Base-by-base conservation (phyloP, 2,888 invertebrate species). In the Stenoptilia bipunctidactyla region DNA sequence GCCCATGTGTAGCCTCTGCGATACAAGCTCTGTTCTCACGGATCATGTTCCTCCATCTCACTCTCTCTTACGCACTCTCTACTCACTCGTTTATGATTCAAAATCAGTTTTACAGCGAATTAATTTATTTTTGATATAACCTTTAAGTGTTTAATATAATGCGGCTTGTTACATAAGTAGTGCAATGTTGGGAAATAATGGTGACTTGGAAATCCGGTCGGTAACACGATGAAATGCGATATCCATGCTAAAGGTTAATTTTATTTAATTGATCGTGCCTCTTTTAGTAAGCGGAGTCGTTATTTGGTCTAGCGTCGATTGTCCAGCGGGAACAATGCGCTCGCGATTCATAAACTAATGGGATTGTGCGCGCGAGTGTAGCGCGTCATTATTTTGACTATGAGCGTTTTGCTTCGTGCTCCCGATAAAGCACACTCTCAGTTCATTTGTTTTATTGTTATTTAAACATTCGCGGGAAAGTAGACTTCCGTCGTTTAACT, bases 291-390 rank as follows among this genome's bases (percentile, higher is more conserved):
- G 58, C 50, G 52, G 71, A 72, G 58, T 57, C 60, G 58, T 68
- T 82, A 82, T 80, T 80, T 82, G 73, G 80, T 82, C 80, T 82
- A 80, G 73, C 67, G 51, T 56, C 72, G 70, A 75, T 74, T 76
- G 79, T 77, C 74, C 69, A 39, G 55, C 44, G 48, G 50, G 54
- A 75, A 82, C 80, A 80, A 82, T 80, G 52, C 54, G 61, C 49
- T 59, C 44, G 58, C 63, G 68, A 80, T 80, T 80, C 76, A 76
- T 77, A 72, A 71, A 74, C 72, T 73, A 76, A 20, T 77, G 73
- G 59, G 27, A 36, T 15, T 10, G 27, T 27, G 51, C 61, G 55
- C 55, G 53, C 45, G 57, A n/a, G n/a, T n/a, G n/a, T n/a, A 56
- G 55, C 63, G 54, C 66, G 61, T 61, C 61, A 58, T 71, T 82